Conservation (phyloP, 2,797 vertebrate species). For the Sebastes oblongus region DNA sequence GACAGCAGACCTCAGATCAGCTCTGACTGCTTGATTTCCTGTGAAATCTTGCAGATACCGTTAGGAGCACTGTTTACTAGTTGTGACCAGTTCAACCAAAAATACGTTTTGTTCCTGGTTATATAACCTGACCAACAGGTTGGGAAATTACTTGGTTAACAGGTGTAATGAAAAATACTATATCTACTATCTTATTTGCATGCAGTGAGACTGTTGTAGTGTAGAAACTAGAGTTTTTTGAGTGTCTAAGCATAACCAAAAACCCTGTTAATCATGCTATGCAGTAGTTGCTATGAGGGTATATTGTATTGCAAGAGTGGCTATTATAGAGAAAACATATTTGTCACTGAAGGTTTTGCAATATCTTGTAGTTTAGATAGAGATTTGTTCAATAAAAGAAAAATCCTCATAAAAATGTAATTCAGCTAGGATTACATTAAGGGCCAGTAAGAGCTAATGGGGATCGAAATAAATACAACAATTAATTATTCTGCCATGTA, state of each 20-base stretch:
- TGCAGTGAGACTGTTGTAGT: too few species aligned
- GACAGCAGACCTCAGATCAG: too few species aligned
- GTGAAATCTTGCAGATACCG: too few species aligned
- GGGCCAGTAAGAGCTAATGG: not conserved
- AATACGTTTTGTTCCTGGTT: not conserved
- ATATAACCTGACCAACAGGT: not conserved
- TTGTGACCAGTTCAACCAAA: not conserved
- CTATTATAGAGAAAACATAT: too few species aligned
- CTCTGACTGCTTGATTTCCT: too few species aligned
- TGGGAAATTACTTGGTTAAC: not conserved
- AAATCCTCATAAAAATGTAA: not conserved
- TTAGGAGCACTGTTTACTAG: not conserved
- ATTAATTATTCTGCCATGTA: not conserved
- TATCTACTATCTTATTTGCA: not conserved
- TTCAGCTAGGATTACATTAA: not conserved
- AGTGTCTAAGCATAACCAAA: too few species aligned
- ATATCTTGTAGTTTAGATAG: not conserved
- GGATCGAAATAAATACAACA: not conserved
- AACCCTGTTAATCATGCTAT: too few species aligned
- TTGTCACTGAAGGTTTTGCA: too few species aligned
- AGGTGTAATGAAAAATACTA: not conserved
- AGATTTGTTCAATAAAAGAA: not conserved
- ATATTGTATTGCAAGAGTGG: too few species aligned
- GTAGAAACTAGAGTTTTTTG: too few species aligned
- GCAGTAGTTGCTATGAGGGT: too few species aligned